Evolutionary conservation across 2,888 invertebrate species (phyloP), one percentile per base, ranked within the genome.

Genomic region (Dugesia japonica): DNA sequence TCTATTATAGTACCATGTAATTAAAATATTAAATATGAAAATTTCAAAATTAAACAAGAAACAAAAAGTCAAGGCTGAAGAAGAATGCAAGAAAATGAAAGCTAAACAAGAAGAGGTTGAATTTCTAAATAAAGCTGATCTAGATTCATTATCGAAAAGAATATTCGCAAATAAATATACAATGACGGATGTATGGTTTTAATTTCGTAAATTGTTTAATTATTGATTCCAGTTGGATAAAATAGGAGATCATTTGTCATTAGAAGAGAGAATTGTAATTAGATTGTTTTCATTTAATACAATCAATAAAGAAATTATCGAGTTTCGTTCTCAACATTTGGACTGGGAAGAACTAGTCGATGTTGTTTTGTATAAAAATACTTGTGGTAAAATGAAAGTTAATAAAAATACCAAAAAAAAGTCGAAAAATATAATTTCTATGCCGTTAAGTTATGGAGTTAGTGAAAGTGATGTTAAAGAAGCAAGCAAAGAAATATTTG

Each of bases 301-400:
- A 7, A 56, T 56, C n/a, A 4, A 56, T 56, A 4, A 56, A 56
- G n/a, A 20, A 23, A 56, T 56, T 9, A 56, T n/a, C 56, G n/a
- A 56, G 4, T 56, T 56, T n/a, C 4, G 56, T 1, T n/a, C 56
- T 56, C 20, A 20, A 7, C 56, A 56, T 23, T 20, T n/a, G 9
- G 56, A 56, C 56, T 56, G 56, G 56, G 56, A 56, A 23, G 56
- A 56, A 23, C 56, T 56, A n/a, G 56, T 56, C n/a, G 56, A 56
- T 56, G 56, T 56, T n/a, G 56, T 56, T 4, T 56, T 56, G 23
- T 56, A 56, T 23, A n/a, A 23, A 56, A 56, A 4, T 4, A 56
- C 56, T n/a, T 56, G 56, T n/a, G 56, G 56, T 56, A 56, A 56
- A 20, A n/a, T 56, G 20, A 56, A 56, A n/a, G n/a, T 23, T 7